These are phyloP conservation scores for Hafferia zeledoni DNA, from an alignment of 2,797 vertebrate species.

Conservation along the genomic window DNA sequence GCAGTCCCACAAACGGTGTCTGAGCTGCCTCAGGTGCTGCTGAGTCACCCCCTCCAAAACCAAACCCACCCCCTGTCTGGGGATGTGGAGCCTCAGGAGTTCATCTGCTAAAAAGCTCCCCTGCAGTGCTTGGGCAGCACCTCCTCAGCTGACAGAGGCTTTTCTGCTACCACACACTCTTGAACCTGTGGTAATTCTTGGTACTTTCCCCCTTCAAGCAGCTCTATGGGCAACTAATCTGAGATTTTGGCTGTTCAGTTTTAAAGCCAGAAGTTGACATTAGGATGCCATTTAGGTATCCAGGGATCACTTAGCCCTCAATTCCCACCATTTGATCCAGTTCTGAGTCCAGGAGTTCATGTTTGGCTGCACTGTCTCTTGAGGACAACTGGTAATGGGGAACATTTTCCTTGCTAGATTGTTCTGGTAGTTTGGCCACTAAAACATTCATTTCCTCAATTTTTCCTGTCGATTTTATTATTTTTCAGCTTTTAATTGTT, in stretches of 20 bases:
- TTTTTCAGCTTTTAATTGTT: not conserved
- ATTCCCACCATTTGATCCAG: not conserved
- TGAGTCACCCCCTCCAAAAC: not conserved
- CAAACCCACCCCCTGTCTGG: fast-evolving
- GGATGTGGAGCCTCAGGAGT: not conserved
- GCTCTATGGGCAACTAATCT: not conserved
- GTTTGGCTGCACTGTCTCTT: not conserved
- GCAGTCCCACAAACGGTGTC: not conserved
- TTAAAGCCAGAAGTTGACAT: not conserved
- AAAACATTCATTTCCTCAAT: not conserved
- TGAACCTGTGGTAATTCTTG: not conserved
- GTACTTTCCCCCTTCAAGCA: not conserved
- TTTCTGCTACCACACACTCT: not conserved
- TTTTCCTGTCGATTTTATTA: not conserved
- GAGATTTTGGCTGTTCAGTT: not conserved
- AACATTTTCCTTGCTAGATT: not conserved
- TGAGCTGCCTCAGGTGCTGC: not conserved
- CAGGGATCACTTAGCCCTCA: not conserved
- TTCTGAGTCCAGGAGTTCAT: not conserved
- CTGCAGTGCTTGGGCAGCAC: not conserved
- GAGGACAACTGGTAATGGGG: not conserved
- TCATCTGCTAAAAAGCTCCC: not conserved
- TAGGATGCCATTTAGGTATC: not conserved
- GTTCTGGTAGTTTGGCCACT: not conserved
- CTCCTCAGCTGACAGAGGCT: not conserved